Conservation (phyloP, 2,888 invertebrate genomes). For the Synanthedon tipuliformis region DNA sequence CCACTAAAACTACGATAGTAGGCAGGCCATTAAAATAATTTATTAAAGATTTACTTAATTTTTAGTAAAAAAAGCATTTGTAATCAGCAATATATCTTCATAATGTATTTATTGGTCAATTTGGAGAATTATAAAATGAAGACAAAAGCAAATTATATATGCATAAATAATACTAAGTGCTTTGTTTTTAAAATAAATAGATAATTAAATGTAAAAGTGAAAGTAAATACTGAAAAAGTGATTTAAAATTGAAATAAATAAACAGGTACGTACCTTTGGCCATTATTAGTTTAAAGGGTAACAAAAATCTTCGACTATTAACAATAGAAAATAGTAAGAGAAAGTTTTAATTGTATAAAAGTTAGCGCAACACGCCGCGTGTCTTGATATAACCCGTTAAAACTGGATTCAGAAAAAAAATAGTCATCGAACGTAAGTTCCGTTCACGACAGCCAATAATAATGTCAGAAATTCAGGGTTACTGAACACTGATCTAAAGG, state of each 20-base stretch:
- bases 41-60: no score
- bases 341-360: conserved; percentile 21
- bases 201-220: not conserved
- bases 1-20: no score
- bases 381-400: conserved; percentile 65
- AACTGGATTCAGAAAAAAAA: conserved; percentile 60
- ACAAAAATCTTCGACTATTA: not conserved
- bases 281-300: conserved; percentile 12
- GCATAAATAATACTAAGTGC: no score
- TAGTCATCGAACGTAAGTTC: conserved; percentile 27
- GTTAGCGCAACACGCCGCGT: conserved; percentile 51
- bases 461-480: not conserved
- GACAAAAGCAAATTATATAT: no score
- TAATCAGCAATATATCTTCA: no score
- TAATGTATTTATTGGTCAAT: no score
- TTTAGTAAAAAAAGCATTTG: no score
- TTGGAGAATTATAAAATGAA: no score
- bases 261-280: conserved; percentile 25
- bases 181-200: not conserved
- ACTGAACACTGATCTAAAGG: no score
- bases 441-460: not conserved
- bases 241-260: not conserved
- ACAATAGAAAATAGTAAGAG: conserved; percentile 11
- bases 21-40: no score
- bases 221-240: not conserved